phyloP scores from a whole-genome alignment of 2,113 vertebrate species.

The Sciurus niger region DNA sequence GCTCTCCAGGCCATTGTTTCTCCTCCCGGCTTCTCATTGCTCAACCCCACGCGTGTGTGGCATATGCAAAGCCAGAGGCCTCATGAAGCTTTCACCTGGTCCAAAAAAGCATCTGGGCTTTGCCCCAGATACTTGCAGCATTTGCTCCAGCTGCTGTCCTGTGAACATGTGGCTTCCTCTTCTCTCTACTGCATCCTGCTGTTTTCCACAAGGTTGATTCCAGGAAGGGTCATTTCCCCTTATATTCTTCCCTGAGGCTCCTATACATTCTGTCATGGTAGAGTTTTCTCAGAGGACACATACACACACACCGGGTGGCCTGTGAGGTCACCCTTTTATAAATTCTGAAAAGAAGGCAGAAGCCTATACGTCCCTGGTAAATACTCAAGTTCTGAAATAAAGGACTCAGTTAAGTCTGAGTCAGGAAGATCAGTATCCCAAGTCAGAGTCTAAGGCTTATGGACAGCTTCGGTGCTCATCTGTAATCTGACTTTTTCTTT shows the following conservation, averaged over 20 bases:
- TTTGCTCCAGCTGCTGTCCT: neutral
- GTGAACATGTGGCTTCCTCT: neutral
- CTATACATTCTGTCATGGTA: neutral
- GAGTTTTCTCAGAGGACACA: neutral
- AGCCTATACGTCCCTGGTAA: neutral
- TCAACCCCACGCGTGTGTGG: neutral
- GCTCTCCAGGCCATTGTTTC: neutral
- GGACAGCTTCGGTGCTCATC: neutral
- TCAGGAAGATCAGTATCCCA: neutral
- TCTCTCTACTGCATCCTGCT: neutral
- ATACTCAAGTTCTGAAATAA: neutral
- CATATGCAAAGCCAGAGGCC: neutral
- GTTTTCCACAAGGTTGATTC: constrained; percentile 27
- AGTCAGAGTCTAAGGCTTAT: neutral
- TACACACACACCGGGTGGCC: neutral
- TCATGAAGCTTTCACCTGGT: neutral
- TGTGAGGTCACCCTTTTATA: neutral
- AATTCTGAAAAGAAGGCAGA: neutral
- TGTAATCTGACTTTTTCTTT: neutral
- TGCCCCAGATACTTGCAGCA: neutral
- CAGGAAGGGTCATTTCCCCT: neutral
- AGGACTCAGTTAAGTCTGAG: neutral
- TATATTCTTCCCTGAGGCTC: neutral
- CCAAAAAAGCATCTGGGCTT: neutral
- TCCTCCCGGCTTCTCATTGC: neutral